Evolutionary conservation across 2,113 vertebrate genomes (phyloP), one percentile per base, ranked within the genome.

Genomic region (Semnornis frantzii): DNA sequence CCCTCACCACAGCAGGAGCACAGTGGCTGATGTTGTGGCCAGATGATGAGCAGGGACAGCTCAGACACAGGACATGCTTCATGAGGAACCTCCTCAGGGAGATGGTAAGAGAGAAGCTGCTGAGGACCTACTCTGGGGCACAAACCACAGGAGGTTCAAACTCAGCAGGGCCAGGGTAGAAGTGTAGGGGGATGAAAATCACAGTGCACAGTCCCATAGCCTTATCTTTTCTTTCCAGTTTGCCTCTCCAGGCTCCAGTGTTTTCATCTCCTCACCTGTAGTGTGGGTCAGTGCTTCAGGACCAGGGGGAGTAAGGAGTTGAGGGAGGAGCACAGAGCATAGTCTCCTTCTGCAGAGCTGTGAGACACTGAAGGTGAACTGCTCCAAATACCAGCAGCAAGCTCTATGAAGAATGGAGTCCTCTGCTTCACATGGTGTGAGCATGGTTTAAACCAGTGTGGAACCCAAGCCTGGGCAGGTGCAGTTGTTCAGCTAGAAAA

Each of bases 21-120:
- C 60, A 19, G 44, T 11, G 31, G 15, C 20, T 2, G 0, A 33
- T 0, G 1, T 18, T 23, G 30, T 52, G 24, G 65, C 77, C 3
- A 1, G 33, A 21, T n/a, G 54, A 30, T 0, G 8, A 20, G 33
- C 30, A 33, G 27, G 16, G 37, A 27, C 55, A 80, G 33, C 59
- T 57, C 65, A n/a, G 31, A 10, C 50, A 42, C 20, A 2, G n/a
- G 34, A 74, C 20, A 10, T 69, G 57, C 48, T 64, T 69, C n/a
- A 17, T 69, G 44, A 79, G 42, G 28, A 74, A 12, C 50, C 62
- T 70, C 59, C 8, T 17, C 23, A 20, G 65, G 31, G 9, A 64
- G 30, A 34, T 4, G 1, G 4, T 31, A 44, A 25, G 33, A 52
- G 48, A 46, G 50, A 44, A 33, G 44, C 34, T 0, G 2, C 12